phyloP scores from a whole-genome alignment of 2,113 vertebrate species.

The Alaudala cheleensis region DNA sequence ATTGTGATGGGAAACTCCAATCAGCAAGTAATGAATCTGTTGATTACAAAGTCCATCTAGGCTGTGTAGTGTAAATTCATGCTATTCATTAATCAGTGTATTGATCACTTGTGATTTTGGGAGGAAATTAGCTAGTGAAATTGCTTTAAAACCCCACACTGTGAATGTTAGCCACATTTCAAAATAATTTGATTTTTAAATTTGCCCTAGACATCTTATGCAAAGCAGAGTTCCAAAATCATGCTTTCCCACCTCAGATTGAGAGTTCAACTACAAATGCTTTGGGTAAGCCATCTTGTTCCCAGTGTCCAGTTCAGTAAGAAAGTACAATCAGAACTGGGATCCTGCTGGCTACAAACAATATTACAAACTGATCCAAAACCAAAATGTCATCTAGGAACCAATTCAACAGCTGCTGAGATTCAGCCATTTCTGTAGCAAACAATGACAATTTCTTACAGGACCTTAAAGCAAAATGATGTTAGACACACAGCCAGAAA shows the following conservation, averaged over 20 bases:
- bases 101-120: not conserved
- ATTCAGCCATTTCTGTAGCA: not conserved
- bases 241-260: fast-evolving
- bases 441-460: not conserved
- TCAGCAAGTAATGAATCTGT: not conserved
- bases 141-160: not conserved
- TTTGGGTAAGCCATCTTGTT: not conserved
- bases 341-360: not conserved
- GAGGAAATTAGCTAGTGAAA: not conserved
- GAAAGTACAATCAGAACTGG: not conserved
- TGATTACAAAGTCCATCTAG: not conserved
- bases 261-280: not conserved
- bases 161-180: not conserved
- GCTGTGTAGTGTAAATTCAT: not conserved
- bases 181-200: not conserved
- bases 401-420: not conserved
- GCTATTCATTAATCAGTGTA: not conserved
- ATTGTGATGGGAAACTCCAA: not conserved
- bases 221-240: not conserved
- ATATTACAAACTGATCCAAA: not conserved
- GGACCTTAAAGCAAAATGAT: not conserved
- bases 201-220: not conserved
- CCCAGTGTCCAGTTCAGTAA: not conserved
- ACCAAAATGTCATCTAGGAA: not conserved
- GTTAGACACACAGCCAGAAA: not conserved